Percentiles rank a stretch among this genome's conserved stretches.
phyloP scores from a whole-genome alignment of 2,797 vertebrate genomes.

The Takifugu rubripes region DNA sequence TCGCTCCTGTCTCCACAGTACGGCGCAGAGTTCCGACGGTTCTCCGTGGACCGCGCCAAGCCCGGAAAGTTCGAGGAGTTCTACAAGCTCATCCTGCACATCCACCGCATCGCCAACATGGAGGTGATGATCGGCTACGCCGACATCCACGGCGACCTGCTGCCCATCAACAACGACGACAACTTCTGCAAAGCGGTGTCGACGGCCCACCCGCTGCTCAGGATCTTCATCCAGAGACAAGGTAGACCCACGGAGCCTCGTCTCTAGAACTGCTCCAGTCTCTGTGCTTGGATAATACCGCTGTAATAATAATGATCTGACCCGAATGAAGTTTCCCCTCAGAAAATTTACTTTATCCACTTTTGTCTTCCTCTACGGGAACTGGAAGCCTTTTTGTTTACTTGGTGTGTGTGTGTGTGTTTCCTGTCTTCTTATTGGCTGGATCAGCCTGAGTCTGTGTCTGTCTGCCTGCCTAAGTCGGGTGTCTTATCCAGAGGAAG shows the following conservation, averaged over 20 bases:
- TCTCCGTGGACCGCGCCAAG: conserved; percentile 90
- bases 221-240: conserved; percentile 97
- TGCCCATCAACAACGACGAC: conserved; percentile 98
- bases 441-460: conserved; percentile 56
- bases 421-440: conserved; percentile 63
- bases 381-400: conserved; percentile 59
- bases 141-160: conserved; percentile 92
- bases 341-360: conserved; percentile 54
- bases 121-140: conserved; percentile 97
- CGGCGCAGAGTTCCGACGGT: conserved; percentile 95
- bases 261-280: background rate
- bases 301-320: conserved; percentile 28
- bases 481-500: conserved; percentile 67
- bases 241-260: conserved; percentile 70
- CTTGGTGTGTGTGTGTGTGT: conserved; percentile 37
- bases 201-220: conserved; percentile 89
- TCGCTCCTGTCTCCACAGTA: conserved; percentile 75
- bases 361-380: conserved; percentile 44
- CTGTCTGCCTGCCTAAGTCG: conserved; percentile 66
- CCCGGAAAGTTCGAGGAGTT: conserved; percentile 98
- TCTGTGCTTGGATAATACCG: conserved; percentile 9
- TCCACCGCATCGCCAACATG: conserved; percentile 90
- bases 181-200: conserved; percentile 98
- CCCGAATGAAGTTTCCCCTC: conserved; percentile 35
- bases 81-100: conserved; percentile 92